These are phyloP conservation scores for Octodonta nipae DNA, from an alignment of 2,888 invertebrate species.

Conservation along the genomic window DNA sequence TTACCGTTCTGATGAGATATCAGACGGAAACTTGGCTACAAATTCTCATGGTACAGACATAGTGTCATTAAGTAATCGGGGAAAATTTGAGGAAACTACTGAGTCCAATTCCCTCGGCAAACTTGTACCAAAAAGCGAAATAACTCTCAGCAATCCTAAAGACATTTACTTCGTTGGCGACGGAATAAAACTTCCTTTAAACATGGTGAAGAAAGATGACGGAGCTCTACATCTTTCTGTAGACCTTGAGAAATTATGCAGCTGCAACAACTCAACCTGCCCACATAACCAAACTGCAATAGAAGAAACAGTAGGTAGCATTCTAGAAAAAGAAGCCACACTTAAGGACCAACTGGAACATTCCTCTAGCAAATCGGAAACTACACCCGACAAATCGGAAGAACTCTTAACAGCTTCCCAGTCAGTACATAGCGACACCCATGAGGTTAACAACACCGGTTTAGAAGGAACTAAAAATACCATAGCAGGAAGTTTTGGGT, in stretches of 20 bases:
- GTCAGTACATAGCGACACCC: background rate
- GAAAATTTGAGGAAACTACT: no score
- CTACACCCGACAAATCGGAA: background rate
- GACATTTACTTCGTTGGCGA: conserved; percentile 29
- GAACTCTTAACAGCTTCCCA: background rate
- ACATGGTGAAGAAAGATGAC: conserved; percentile 25
- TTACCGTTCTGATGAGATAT: no score
- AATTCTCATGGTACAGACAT: no score
- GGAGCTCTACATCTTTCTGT: conserved; percentile 30
- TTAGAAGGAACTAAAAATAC: no score
- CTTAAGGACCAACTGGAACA: conserved; percentile 9
- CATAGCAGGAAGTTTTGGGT: no score
- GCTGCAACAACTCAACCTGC: conserved; percentile 22
- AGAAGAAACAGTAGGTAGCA: conserved; percentile 17
- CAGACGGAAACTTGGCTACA: no score
- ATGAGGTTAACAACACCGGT: background rate
- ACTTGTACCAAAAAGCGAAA: background rate
- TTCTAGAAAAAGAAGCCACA: conserved; percentile 19
- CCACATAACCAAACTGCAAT: conserved; percentile 18
- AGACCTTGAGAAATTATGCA: conserved; percentile 30
- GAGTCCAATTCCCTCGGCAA: no score
- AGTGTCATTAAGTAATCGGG: no score
- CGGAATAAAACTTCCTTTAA: conserved; percentile 31
- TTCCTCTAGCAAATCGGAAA: background rate
- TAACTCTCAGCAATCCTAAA: conserved; percentile 5